phyloP scores from a whole-genome alignment of 2,113 vertebrate species.

The Opisthocomus hoazin region DNA sequence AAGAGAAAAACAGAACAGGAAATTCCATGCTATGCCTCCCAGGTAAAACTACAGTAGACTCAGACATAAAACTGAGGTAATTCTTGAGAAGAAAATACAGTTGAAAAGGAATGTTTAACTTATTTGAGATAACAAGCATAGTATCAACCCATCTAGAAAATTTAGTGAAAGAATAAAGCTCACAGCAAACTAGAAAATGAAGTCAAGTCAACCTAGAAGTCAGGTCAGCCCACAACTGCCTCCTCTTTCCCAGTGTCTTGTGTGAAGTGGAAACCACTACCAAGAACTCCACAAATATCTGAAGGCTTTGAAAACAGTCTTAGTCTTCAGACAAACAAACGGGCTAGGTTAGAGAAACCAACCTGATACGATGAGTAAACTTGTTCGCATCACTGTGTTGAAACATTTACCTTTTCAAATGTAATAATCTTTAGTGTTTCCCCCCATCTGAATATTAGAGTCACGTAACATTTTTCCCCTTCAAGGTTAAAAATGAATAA shows the following conservation, averaged over 20 bases:
- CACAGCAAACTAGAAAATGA: conserved; percentile 1
- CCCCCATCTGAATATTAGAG: not conserved
- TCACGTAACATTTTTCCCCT: not conserved
- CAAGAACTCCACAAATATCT: not conserved
- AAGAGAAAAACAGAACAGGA: conserved; percentile 3
- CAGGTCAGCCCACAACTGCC: not conserved
- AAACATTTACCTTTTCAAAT: not conserved
- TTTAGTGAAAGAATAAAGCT: not conserved
- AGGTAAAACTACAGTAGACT: conserved; percentile 45
- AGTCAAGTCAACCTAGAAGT: not conserved
- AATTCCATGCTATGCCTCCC: conserved; percentile 4
- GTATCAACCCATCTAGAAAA: not conserved
- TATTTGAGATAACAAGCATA: not conserved
- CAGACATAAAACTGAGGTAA: conserved; percentile 46
- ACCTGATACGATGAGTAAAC: not conserved
- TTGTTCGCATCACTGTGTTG: not conserved
- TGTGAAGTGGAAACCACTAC: not conserved
- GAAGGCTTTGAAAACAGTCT: not conserved
- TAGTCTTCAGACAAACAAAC: not conserved
- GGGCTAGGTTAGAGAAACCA: not conserved
- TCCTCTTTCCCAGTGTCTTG: not conserved
- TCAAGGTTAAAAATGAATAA: conserved; percentile 26
- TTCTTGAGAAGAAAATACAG: conserved; percentile 13
- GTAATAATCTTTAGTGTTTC: not conserved
- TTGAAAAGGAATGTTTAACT: conserved; percentile 46